These are phyloP conservation scores for Drosophila yakuba DNA, from an alignment of 1,140 invertebrate genomes.

Conservation along the genomic window DNA sequence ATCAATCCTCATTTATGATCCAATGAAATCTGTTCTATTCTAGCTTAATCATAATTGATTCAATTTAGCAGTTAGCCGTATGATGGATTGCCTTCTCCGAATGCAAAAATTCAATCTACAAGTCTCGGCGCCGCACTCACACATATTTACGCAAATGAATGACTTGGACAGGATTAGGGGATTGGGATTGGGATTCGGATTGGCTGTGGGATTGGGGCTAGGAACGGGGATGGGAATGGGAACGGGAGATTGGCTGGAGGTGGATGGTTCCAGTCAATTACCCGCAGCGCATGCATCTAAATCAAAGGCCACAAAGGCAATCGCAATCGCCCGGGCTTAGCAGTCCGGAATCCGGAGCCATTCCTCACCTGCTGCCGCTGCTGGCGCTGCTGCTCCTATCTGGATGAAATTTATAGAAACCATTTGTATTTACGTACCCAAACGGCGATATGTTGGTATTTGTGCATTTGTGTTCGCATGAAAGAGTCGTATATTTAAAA, in stretches of 20 bases:
- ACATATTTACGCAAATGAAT: constrained; percentile 48
- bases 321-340: constrained; percentile 46
- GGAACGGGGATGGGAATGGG: neutral
- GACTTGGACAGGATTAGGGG: constrained; percentile 41
- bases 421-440: constrained; percentile 45
- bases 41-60: constrained; percentile 42
- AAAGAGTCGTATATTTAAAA: constrained; percentile 74
- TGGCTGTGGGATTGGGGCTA: no score
- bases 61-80: constrained; percentile 27
- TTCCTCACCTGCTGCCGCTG: constrained; percentile 42
- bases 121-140: constrained; percentile 23
- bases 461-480: constrained; percentile 41
- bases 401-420: constrained; percentile 68
- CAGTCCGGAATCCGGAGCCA: constrained; percentile 28
- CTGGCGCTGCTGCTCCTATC: constrained; percentile 16
- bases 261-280: constrained; percentile 66
- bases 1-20: constrained; percentile 1
- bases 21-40: constrained; percentile 5
- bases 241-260: neutral
- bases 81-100: constrained; percentile 37
- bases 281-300: constrained; percentile 42
- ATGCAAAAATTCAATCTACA: constrained; percentile 41
- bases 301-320: constrained; percentile 55
- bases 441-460: constrained; percentile 11
- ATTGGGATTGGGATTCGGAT: neutral